These are phyloP conservation scores for Potamilus streckersoni DNA, from an alignment of 1,140 invertebrate genomes.

Conservation along the genomic window DNA sequence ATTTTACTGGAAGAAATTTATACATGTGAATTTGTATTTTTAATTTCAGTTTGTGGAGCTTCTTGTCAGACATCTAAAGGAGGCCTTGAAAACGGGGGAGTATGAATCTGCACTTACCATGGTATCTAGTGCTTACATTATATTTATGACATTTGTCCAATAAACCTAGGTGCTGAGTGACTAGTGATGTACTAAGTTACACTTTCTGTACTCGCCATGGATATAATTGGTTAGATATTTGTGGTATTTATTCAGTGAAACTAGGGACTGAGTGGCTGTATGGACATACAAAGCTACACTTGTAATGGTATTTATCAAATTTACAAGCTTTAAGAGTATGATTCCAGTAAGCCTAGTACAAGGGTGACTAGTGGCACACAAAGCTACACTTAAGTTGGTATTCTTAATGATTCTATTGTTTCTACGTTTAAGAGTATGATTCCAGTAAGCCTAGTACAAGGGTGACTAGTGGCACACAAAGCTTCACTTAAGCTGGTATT, in stretches of 20 bases:
- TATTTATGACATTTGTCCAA: not conserved
- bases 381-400: too few relatives aligned
- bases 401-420: too few relatives aligned
- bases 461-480: too few relatives aligned
- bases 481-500: too few relatives aligned
- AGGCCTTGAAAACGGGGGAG: slow-evolving; percentile 87
- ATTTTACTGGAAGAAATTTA: not conserved
- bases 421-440: too few relatives aligned
- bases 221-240: slow-evolving; percentile 75
- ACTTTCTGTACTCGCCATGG: too few relatives aligned
- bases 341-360: not conserved
- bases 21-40: slow-evolving; percentile 16
- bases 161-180: not conserved
- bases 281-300: slow-evolving; percentile 90
- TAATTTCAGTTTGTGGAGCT: slow-evolving; percentile 86
- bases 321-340: not conserved
- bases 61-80: slow-evolving; percentile 94
- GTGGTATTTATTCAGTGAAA: slow-evolving; percentile 91
- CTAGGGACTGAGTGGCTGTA: slow-evolving; percentile 91
- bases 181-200: too few relatives aligned
- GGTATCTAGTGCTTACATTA: slow-evolving; percentile 44
- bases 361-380: too few relatives aligned
- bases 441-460: too few relatives aligned
- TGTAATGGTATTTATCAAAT: slow-evolving; percentile 62
- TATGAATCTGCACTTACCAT: slow-evolving; percentile 84